Conservation (phyloP, 2,113 vertebrate species). For the Oryzias curvinotus region DNA sequence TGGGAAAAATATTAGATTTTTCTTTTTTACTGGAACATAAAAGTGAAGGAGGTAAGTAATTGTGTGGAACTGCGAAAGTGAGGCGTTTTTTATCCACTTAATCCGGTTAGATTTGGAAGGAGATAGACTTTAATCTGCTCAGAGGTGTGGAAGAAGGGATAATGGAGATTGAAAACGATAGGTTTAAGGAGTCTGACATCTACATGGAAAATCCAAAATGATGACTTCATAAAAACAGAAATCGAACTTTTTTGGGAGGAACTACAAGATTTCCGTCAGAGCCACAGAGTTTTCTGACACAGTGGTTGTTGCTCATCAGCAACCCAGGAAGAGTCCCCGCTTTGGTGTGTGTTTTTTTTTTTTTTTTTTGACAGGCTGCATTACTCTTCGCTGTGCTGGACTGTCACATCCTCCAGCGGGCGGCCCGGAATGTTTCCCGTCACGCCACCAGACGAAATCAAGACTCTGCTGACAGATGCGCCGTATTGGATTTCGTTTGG, state of each 20-base stretch:
- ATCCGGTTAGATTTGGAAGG: slow-evolving; percentile 67
- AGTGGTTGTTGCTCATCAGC: slow-evolving; percentile 71
- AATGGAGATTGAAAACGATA: slow-evolving; percentile 59
- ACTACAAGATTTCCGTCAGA: slow-evolving; percentile 55
- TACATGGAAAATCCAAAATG: neutral
- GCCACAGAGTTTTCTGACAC: slow-evolving; percentile 67
- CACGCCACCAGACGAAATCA: slow-evolving; percentile 20
- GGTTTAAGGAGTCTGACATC: neutral
- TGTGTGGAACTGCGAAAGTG: slow-evolving; percentile 65
- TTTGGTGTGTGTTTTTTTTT: slow-evolving; percentile 59
- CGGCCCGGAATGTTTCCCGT: slow-evolving; percentile 21
- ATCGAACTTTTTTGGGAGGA: too few relatives aligned
- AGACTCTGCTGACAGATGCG: neutral
- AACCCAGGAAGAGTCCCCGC: slow-evolving; percentile 50
- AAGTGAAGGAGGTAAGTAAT: slow-evolving; percentile 63
- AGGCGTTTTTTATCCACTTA: slow-evolving; percentile 59
- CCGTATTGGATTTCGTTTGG: neutral
- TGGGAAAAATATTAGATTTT: slow-evolving; percentile 30
- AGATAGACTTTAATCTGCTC: slow-evolving; percentile 68
- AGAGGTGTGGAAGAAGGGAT: slow-evolving; percentile 69
- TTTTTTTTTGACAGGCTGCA: slow-evolving; percentile 67
- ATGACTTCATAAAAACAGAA: too few relatives aligned
- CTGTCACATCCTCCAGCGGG: slow-evolving; percentile 56
- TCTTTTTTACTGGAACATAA: slow-evolving; percentile 27
- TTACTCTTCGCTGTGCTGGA: slow-evolving; percentile 54